Conservation (phyloP, 2,797 vertebrate genomes). For the Ceyx erithaca region DNA sequence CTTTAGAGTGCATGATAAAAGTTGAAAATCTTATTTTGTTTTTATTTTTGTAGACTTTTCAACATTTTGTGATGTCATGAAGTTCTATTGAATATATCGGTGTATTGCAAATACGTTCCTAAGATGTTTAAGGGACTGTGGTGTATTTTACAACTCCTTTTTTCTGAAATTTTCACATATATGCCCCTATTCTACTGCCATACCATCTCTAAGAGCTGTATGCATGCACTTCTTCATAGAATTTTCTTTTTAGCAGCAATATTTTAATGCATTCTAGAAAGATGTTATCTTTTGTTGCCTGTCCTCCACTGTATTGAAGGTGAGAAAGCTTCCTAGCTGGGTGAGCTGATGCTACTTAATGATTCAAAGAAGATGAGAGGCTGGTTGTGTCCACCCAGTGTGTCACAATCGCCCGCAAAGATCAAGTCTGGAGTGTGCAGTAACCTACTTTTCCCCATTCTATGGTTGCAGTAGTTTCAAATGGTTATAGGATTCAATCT, state of each 20-base stretch:
- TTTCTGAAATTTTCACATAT: neutral
- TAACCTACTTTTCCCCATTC: neutral
- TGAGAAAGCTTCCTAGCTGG: neutral
- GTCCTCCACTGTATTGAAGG: neutral
- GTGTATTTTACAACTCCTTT: neutral
- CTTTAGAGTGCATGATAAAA: neutral
- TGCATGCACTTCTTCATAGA: neutral
- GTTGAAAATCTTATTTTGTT: neutral
- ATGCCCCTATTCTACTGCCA: neutral
- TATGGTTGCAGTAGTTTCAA: neutral
- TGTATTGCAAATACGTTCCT: neutral
- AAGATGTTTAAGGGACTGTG: neutral
- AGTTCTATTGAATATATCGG: neutral
- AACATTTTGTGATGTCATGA: neutral
- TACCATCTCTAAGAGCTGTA: neutral
- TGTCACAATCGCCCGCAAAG: neutral
- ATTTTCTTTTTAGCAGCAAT: neutral
- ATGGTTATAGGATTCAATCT: neutral
- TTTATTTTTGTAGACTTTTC: neutral
- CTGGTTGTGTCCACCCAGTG: neutral
- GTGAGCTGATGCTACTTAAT: neutral
- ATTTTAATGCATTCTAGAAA: neutral
- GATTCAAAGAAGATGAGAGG: neutral
- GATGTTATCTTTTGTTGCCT: neutral
- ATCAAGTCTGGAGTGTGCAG: neutral